Evolutionary conservation across 2,888 invertebrate genomes (phyloP).

Genomic region (Halictus ligatus): DNA sequence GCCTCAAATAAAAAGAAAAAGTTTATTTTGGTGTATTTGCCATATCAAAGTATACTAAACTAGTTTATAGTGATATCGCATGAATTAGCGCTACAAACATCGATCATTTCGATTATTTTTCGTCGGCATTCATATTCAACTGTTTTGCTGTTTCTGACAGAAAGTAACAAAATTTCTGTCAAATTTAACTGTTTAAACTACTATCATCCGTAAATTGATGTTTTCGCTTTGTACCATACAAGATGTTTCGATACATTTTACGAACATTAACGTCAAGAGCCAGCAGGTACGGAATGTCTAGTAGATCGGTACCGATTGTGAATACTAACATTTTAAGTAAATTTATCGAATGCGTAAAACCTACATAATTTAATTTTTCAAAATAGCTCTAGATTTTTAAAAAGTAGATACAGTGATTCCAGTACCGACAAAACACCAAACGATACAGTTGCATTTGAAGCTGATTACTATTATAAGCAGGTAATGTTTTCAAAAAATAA

Average conservation of each 20-base stretch:
- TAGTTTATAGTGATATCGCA: not conserved
- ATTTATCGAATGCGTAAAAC: not conserved
- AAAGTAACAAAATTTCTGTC: slow-evolving; percentile 44
- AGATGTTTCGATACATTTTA: slow-evolving; percentile 51
- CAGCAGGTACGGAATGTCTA: slow-evolving; percentile 33
- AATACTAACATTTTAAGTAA: slow-evolving; percentile 22
- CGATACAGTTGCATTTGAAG: slow-evolving; percentile 68
- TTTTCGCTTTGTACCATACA: not conserved
- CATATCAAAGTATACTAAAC: not conserved
- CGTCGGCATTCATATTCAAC: slow-evolving; percentile 18
- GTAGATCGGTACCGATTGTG: not conserved
- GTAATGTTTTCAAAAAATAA: slow-evolving; percentile 51
- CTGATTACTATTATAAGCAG: slow-evolving; percentile 76
- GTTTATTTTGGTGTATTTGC: slow-evolving; percentile 15
- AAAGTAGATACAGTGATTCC: slow-evolving; percentile 59
- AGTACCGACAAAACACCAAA: slow-evolving; percentile 49
- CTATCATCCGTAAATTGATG: slow-evolving; percentile 24
- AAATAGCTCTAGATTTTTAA: slow-evolving; percentile 48
- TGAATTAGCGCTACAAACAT: not conserved
- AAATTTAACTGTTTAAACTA: slow-evolving; percentile 11
- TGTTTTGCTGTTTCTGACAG: slow-evolving; percentile 44
- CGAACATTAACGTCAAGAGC: slow-evolving; percentile 10
- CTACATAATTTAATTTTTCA: not conserved
- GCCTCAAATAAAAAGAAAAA: slow-evolving; percentile 34
- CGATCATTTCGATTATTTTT: slow-evolving; percentile 20